A percentile compares a stretch with the other conserved stretches of the same genome.
Evolutionary conservation across 1,140 invertebrate species (phyloP).

Genomic region (Gonatopus flavifemur): DNA sequence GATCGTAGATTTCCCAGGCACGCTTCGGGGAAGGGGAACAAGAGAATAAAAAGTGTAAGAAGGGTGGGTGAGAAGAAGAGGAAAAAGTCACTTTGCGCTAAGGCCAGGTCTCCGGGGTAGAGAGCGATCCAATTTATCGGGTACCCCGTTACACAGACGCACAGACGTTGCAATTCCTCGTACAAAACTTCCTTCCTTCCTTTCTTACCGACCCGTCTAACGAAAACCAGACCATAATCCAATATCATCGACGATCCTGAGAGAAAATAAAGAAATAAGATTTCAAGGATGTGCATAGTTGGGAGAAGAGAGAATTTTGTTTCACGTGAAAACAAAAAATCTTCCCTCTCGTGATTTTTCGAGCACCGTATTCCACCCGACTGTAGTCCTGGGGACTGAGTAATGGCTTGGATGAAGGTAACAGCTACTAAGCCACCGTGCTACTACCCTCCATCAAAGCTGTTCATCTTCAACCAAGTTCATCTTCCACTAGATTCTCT

Average conservation of each 20-base stretch:
- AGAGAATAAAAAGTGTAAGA: background rate
- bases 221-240: too few species aligned
- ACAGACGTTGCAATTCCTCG: slow-evolving; percentile 18
- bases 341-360: too few species aligned
- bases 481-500: background rate
- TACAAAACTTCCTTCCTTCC: too few species aligned
- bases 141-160: slow-evolving; percentile 6
- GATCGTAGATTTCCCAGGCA: slow-evolving; percentile 19
- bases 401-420: slow-evolving; percentile 25
- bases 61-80: background rate
- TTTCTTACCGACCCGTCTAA: too few species aligned
- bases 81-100: slow-evolving; percentile 9
- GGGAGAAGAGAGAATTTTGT: too few species aligned
- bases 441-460: too few species aligned
- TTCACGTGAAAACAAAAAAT: too few species aligned
- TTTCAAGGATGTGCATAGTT: too few species aligned
- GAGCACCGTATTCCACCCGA: too few species aligned
- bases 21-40: background rate
- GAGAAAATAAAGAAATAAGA: too few species aligned
- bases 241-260: too few species aligned
- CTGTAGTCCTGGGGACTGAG: too few species aligned
- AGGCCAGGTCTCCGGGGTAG: slow-evolving; percentile 13
- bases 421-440: slow-evolving; percentile 22
- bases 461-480: slow-evolving; percentile 22
- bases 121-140: slow-evolving; percentile 24